Base-by-base conservation (phyloP, 2,113 vertebrate genomes). In the Oreochromis niloticus region DNA sequence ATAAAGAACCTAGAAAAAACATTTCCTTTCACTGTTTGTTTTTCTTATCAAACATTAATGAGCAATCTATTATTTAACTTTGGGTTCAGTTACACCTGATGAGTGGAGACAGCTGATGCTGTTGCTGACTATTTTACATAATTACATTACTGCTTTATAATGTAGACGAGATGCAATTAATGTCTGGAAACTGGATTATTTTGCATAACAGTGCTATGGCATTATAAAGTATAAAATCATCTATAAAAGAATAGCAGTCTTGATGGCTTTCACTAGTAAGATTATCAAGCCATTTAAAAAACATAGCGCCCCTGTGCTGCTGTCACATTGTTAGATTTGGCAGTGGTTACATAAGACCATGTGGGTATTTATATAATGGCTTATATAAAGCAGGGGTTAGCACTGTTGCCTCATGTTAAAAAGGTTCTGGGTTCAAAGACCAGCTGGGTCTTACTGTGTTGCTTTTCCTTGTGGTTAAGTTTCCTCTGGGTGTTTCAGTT, bases 1-100 rank as follows among this genome's bases (percentile, higher is more conserved):
- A 95, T 95, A 95, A 96, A 95, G 41, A 90, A 89, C 68, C 54
- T 50, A 85, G n/a, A 90, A 89, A 90, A 83, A 68, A 4, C 1
- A 8, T 52, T 30, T 46, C 50, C 41, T 63, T 54, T 24, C 61
- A 16, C 14, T 41, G 17, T 61, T 48, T 88, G 30, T 55, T 57
- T 75, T 6, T 78, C 55, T 85, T 19, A 56, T 90, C 7, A 56
- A 87, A 84, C 52, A 87, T 89, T 81, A 7, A 85, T 30, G 9
- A 56, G 6, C 36, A 4, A 88, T 91, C 34, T 79, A 78, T 88
- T 52, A 90, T 88, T 89, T 43, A 89, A 39, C 30, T 39, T 11
- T 14, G 11, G 27, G 3, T 52, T 81, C 32, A 50, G 80, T 88
- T 87, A 66, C 48, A 11, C 9, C 17, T 34, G 48, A 78, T 34